phyloP scores from a whole-genome alignment of 1,140 invertebrate genomes.

The Doryteuthis pealeii region DNA sequence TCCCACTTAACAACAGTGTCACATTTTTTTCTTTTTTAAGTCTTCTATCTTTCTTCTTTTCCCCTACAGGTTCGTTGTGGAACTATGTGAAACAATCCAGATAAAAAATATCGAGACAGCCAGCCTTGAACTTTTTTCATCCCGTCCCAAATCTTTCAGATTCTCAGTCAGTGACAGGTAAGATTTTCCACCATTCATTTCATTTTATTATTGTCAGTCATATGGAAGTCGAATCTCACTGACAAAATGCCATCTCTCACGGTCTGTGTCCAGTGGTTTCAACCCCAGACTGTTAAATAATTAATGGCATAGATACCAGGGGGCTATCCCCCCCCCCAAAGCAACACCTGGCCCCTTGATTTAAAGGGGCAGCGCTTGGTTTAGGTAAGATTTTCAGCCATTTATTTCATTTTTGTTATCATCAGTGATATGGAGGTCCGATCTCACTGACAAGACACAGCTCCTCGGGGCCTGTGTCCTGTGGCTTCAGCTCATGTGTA shows the following conservation, averaged over 20 bases:
- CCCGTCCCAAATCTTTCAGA: constrained; percentile 85
- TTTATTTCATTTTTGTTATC: too few species aligned
- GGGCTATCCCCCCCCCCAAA: too few species aligned
- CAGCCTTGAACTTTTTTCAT: constrained; percentile 98
- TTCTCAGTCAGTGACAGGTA: constrained; percentile 76
- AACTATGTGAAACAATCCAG: constrained; percentile 96
- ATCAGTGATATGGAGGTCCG: too few species aligned
- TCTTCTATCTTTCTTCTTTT: constrained; percentile 12
- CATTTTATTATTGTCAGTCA: too few species aligned
- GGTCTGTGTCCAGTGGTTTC: background rate
- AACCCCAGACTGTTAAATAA: too few species aligned
- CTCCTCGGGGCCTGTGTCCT: too few species aligned
- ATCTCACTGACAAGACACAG: too few species aligned
- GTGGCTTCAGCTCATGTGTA: too few species aligned
- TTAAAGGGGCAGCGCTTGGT: too few species aligned
- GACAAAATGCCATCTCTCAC: constrained; percentile 1
- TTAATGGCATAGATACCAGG: too few species aligned
- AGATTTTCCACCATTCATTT: constrained; percentile 17
- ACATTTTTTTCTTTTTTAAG: background rate
- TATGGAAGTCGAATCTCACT: constrained; percentile 6
- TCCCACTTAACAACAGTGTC: background rate
- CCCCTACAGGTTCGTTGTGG: constrained; percentile 94
- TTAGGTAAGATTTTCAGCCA: too few species aligned
- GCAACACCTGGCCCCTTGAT: too few species aligned
- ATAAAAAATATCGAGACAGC: constrained; percentile 82